phyloP scores from a whole-genome alignment of 30 jellyfish, hydroid and myxozoan genomes.

The Aurelia sp. region DNA sequence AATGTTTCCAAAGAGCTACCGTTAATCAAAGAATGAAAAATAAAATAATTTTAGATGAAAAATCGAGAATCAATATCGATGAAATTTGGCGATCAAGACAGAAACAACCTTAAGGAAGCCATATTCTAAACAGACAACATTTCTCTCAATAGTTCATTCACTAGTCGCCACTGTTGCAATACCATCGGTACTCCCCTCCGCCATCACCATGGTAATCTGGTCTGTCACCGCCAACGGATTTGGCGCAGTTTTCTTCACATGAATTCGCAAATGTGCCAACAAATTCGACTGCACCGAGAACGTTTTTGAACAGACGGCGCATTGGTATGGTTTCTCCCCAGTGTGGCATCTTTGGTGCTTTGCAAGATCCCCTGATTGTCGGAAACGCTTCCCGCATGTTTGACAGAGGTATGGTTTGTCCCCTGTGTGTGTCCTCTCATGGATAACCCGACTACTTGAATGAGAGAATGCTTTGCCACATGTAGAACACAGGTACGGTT shows the following conservation, averaged over 20 bases:
- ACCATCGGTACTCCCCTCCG: conserved; percentile 3
- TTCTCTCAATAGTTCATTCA: too few species aligned
- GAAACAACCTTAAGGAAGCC: too few species aligned
- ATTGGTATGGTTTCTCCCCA: conserved; percentile 70
- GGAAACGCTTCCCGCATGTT: conserved; percentile 55
- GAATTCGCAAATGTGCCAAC: conserved; percentile 64
- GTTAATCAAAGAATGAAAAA: too few species aligned
- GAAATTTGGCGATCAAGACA: too few species aligned
- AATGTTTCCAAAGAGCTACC: too few species aligned
- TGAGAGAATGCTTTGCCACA: conserved; percentile 63
- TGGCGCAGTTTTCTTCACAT: conserved; percentile 53
- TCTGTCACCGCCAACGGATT: conserved; percentile 23
- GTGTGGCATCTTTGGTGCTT: conserved; percentile 67
- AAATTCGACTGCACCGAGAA: conserved; percentile 66
- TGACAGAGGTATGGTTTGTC: conserved; percentile 66
- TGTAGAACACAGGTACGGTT: conserved; percentile 49
- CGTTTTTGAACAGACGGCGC: conserved; percentile 61
- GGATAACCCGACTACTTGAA: conserved; percentile 69
- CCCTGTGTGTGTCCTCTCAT: conserved; percentile 63
- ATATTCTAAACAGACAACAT: too few species aligned
- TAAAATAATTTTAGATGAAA: too few species aligned
- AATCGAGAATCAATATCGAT: too few species aligned
- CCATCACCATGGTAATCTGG: conserved; percentile 5
- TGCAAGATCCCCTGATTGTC: conserved; percentile 70
- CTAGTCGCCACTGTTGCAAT: too few species aligned